phyloP scores from a whole-genome alignment of 2,797 vertebrate genomes.

The Etheostoma nigrum region DNA sequence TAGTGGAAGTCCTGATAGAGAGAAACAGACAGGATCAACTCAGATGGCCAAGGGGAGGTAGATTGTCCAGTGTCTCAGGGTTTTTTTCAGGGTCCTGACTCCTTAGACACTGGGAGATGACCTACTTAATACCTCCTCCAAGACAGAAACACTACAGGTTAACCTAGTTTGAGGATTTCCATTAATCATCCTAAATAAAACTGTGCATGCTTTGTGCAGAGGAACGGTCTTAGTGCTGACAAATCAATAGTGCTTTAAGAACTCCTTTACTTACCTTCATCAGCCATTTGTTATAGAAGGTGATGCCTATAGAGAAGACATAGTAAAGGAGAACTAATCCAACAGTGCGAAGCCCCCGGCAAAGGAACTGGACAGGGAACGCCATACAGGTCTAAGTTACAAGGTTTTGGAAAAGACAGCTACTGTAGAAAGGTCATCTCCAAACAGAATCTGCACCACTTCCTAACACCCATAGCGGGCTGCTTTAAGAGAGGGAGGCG shows the following conservation, averaged over 20 bases:
- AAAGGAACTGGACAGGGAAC: slow-evolving; percentile 79
- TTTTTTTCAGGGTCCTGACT: not conserved
- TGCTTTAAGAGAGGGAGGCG: not conserved
- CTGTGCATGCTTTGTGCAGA: not conserved
- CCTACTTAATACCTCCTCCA: not conserved
- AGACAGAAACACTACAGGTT: not conserved
- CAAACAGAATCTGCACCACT: not conserved
- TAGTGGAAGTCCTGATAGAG: slow-evolving; percentile 90
- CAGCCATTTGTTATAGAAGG: slow-evolving; percentile 98
- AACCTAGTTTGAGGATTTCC: not conserved
- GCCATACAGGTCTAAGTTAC: slow-evolving; percentile 68
- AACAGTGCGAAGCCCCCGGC: slow-evolving; percentile 82
- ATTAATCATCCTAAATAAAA: not conserved
- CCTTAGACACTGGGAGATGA: not conserved
- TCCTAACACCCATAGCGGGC: not conserved
- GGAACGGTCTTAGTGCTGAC: not conserved
- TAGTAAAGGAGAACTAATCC: slow-evolving; percentile 92
- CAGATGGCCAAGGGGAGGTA: no score
- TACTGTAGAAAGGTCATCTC: slow-evolving; percentile 40
- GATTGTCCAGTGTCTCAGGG: not conserved
- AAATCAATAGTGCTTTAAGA: not conserved
- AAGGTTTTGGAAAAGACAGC: slow-evolving; percentile 23
- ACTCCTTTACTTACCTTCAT: slow-evolving; percentile 84
- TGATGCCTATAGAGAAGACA: slow-evolving; percentile 94
- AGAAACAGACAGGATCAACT: not conserved